Base-by-base conservation (phyloP, 2,888 invertebrate species). In the Sylvicola fuscatus region DNA sequence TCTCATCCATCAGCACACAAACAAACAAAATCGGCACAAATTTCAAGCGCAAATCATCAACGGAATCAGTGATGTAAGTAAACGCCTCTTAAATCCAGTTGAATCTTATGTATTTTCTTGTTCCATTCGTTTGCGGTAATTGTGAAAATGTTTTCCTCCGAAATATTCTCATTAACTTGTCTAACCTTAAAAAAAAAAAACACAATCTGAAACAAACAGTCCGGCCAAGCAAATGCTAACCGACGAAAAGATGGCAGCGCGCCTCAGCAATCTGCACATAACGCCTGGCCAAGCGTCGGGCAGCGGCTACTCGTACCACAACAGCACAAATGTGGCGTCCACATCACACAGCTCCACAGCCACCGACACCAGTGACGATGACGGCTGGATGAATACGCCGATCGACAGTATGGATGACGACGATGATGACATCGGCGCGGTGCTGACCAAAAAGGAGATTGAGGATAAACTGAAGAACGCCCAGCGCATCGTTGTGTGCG, bases 221-320 rank as follows among this genome's bases (percentile, higher is more conserved):
- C 29, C 29, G 5, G n/a, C 64, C 6, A 84, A 84, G 49, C 79
- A 81, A 50, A 65, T 75, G 29, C 81, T 83, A 42, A 80, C 81
- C 0, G 83, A 83, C 52, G 83, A 83, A 48, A 79, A 76, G 53
- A 83, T 84, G 72, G 75, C 81, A 1, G 80, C 77, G 15, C 80
- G 82, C 48, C 66, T 84, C 42, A 73, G 69, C 43, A 69, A 74
- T 27, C 60, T 84, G 26, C 80, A 81, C 49, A 80, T 84, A 44
- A 70, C 71, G 0, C 57, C 64, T 13, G 60, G 3, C 3, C 10
- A 2, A 27, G 13, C 15, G 5, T 16, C 16, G 3, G 16, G n/a
- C 4, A 8, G 3, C 15, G 14, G 7, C 8, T 27, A 30, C 2
- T 29, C 17, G 8, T 31, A 32, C 11, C 14, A 29, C 29, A 6